phyloP scores from a whole-genome alignment of 2,113 vertebrate species.

The Danio rerio region DNA sequence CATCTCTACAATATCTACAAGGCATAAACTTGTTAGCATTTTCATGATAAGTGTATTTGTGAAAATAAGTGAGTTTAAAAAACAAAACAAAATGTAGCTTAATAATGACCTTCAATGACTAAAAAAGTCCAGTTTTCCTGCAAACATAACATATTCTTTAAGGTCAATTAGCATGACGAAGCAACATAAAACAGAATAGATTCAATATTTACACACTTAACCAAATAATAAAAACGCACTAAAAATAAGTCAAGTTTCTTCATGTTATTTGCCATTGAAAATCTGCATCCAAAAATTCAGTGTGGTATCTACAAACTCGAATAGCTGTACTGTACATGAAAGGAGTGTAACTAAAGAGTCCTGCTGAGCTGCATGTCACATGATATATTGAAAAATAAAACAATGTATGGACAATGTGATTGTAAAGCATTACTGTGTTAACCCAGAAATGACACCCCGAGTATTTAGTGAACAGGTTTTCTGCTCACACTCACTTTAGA shows the following conservation, averaged over 20 bases:
- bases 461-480: background rate
- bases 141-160: conserved; percentile 56
- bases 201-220: conserved; percentile 68
- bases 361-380: conserved; percentile 19
- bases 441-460: background rate
- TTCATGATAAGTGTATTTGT: conserved; percentile 38
- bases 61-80: conserved; percentile 44
- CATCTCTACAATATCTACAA: conserved; percentile 35
- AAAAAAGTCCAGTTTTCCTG: conserved; percentile 56
- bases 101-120: conserved; percentile 51
- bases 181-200: conserved; percentile 65
- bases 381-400: conserved; percentile 22
- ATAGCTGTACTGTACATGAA: conserved; percentile 33
- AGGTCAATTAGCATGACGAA: conserved; percentile 53
- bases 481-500: conserved; percentile 2
- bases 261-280: conserved; percentile 73
- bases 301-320: conserved; percentile 71
- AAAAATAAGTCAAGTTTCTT: conserved; percentile 79
- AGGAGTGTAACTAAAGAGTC: conserved; percentile 30
- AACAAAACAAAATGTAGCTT: conserved; percentile 47
- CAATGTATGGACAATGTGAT: conserved; percentile 5
- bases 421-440: background rate
- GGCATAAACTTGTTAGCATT: conserved; percentile 45
- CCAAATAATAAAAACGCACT: conserved; percentile 65
- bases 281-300: conserved; percentile 70